These are phyloP conservation scores for Meloe dianella DNA, from an alignment of 2,888 invertebrate genomes.

Conservation along the genomic window DNA sequence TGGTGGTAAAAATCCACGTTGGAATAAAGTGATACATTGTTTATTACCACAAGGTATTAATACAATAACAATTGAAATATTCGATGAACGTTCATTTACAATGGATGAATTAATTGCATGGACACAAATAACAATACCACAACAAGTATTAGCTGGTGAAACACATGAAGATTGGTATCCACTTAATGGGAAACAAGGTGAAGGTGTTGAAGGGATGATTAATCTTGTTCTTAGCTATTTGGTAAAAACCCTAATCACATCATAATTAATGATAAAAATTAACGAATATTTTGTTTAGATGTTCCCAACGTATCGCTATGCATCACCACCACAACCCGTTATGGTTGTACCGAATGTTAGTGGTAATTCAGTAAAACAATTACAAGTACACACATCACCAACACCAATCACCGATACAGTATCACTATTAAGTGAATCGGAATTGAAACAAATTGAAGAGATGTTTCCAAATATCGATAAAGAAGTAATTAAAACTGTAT, in stretches of 20 bases:
- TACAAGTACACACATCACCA: conserved; percentile 61
- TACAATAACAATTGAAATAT: conserved; percentile 90
- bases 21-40: conserved; percentile 95
- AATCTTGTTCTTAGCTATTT: conserved; percentile 84
- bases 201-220: conserved; percentile 91
- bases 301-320: conserved; percentile 62
- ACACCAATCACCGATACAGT: conserved; percentile 35
- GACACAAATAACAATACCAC: conserved; percentile 88
- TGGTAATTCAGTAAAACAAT: conserved; percentile 51
- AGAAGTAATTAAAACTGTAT: conserved; percentile 89
- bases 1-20: conserved; percentile 93
- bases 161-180: conserved; percentile 96
- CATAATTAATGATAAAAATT: conserved; percentile 9
- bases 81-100: conserved; percentile 96
- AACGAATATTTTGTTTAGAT: conserved; percentile 39
- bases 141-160: conserved; percentile 82
- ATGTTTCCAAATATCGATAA: conserved; percentile 97
- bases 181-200: conserved; percentile 92
- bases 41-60: conserved; percentile 88
- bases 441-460: conserved; percentile 83
- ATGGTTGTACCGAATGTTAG: conserved; percentile 72
- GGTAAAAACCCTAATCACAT: conserved; percentile 2
- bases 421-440: conserved; percentile 63
- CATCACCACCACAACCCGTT: conserved; percentile 65
- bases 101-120: conserved; percentile 96